phyloP scores from a whole-genome alignment of 1,140 invertebrate genomes.

The Neomicropteryx cornuta region DNA sequence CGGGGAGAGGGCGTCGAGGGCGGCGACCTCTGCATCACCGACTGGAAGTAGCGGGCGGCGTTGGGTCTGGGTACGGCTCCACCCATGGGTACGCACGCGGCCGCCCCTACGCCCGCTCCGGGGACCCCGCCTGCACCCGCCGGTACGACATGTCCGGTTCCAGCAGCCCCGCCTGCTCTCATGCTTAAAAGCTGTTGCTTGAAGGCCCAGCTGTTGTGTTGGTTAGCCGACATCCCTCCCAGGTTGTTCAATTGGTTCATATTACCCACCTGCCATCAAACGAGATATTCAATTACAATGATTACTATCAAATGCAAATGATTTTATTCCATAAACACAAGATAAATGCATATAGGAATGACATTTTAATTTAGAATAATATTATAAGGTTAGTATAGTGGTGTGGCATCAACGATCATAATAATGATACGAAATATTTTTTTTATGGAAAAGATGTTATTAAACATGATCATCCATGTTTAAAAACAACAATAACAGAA shows the following conservation, averaged over 20 bases:
- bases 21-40: conserved; percentile 63
- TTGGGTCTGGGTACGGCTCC: conserved; percentile 13
- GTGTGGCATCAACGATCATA: no score
- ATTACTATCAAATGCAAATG: not conserved
- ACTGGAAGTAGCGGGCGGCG: conserved; percentile 24
- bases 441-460: no score
- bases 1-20: conserved; percentile 49
- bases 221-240: conserved; percentile 31
- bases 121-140: conserved; percentile 20
- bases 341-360: no score
- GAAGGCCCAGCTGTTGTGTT: conserved; percentile 38
- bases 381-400: no score
- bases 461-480: no score
- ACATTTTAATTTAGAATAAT: no score
- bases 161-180: no score
- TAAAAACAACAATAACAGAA: no score
- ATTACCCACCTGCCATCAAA: conserved; percentile 23
- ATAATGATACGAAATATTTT: no score
- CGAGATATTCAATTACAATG: not conserved
- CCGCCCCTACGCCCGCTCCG: conserved; percentile 33
- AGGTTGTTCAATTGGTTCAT: conserved; percentile 23
- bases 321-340: no score
- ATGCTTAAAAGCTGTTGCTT: conserved; percentile 46
- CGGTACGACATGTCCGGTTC: no score
- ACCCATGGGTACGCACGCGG: conserved; percentile 30